Percentiles rank a stretch among this genome's conserved stretches.
These are phyloP conservation scores for Leguminivora glycinivorella DNA, from an alignment of 1,140 invertebrate species.

Conservation along the genomic window DNA sequence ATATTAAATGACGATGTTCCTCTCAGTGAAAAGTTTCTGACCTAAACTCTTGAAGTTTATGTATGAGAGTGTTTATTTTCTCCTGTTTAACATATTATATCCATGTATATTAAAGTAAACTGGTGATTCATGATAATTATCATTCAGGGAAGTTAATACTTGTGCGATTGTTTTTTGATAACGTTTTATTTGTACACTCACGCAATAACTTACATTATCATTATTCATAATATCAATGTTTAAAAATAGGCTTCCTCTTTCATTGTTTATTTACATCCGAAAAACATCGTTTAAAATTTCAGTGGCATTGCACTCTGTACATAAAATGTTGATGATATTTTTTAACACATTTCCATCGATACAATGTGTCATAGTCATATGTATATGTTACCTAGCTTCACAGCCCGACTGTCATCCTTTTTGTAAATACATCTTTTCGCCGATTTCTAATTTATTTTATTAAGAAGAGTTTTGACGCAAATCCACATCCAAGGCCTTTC, in stretches of 20 bases:
- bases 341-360: background rate
- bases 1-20: too few relatives aligned
- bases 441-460: constrained; percentile 15
- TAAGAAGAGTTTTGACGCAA: background rate
- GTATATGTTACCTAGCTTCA: background rate
- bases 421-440: background rate
- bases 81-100: background rate
- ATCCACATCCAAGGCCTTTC: background rate
- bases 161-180: background rate
- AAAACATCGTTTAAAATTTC: background rate
- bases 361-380: too few relatives aligned
- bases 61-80: background rate
- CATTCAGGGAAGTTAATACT: background rate
- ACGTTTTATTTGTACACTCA: background rate
- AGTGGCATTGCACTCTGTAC: background rate
- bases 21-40: too few relatives aligned
- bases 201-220: constrained; percentile 11
- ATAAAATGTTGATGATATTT: too few relatives aligned
- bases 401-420: background rate
- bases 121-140: background rate
- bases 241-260: background rate
- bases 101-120: background rate
- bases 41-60: too few relatives aligned
- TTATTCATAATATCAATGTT: background rate
- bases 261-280: background rate